These are phyloP conservation scores for Arrhopalites spinosus DNA, from an alignment of 2,888 invertebrate genomes.

Conservation along the genomic window DNA sequence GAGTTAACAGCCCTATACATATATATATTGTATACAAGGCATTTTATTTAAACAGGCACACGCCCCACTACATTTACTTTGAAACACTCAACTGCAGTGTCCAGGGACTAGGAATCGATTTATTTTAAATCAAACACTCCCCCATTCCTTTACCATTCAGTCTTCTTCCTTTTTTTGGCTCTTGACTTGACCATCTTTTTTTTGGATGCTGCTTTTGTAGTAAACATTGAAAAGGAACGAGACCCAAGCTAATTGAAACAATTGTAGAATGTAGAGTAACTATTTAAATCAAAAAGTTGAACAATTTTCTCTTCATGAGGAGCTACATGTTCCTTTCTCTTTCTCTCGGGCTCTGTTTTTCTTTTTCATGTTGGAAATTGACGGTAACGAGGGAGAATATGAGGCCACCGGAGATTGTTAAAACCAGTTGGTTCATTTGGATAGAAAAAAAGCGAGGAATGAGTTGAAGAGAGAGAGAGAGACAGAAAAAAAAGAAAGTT, in stretches of 20 bases:
- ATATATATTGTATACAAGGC: too few species aligned
- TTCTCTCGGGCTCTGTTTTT: not conserved
- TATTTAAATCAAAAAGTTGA: not conserved
- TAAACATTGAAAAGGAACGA: not conserved
- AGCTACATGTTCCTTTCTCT: not conserved
- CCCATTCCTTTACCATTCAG: not conserved
- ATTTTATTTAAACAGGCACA: not conserved
- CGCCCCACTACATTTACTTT: not conserved
- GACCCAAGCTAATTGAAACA: too few species aligned
- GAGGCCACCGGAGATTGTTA: too few species aligned
- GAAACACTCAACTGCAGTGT: not conserved
- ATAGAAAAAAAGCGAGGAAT: not conserved
- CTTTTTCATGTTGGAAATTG: too few species aligned
- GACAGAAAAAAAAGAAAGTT: not conserved
- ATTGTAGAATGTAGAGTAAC: not conserved
- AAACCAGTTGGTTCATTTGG: not conserved
- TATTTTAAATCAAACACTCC: slow-evolving; percentile 27
- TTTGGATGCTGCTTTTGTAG: not conserved
- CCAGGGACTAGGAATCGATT: slow-evolving; percentile 13
- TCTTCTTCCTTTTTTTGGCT: not conserved
- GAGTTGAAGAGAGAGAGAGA: not conserved
- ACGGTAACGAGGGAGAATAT: too few species aligned
- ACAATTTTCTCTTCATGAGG: not conserved
- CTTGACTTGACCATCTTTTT: not conserved
- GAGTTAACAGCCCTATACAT: too few species aligned